phyloP scores from a whole-genome alignment of 2,888 invertebrate genomes.

The Apotomis turbidana region DNA sequence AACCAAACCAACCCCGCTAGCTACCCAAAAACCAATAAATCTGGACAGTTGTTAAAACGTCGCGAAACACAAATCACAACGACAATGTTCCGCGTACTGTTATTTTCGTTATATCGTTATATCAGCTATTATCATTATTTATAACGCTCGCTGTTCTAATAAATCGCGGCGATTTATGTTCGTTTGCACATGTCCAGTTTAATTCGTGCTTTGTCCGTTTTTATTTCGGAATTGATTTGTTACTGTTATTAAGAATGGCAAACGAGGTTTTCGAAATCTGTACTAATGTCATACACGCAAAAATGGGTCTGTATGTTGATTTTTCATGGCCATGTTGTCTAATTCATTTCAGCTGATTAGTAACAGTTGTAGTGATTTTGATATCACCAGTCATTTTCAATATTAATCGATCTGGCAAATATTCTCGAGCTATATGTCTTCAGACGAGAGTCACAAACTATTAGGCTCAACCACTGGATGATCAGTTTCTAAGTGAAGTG shows the following conservation, averaged over 20 bases:
- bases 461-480: too few relatives aligned
- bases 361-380: too few relatives aligned
- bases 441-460: too few relatives aligned
- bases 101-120: constrained; percentile 66
- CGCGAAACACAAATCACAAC: constrained; percentile 33
- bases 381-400: too few relatives aligned
- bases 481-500: too few relatives aligned
- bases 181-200: constrained; percentile 55
- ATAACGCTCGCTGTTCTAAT: constrained; percentile 55
- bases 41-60: constrained; percentile 35
- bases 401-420: too few relatives aligned
- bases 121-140: constrained; percentile 67
- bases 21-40: constrained; percentile 24
- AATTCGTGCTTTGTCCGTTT: constrained; percentile 48
- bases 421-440: too few relatives aligned
- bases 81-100: constrained; percentile 48
- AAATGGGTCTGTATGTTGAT: background rate
- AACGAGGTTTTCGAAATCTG: constrained; percentile 9
- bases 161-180: constrained; percentile 65
- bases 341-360: background rate
- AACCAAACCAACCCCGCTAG: constrained; percentile 4
- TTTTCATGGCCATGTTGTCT: background rate
- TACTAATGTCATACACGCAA: background rate
- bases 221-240: constrained; percentile 42
- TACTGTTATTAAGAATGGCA: constrained; percentile 9